Evolutionary conservation across 1,140 invertebrate genomes (phyloP).

Genomic region (Colletes gigas): DNA sequence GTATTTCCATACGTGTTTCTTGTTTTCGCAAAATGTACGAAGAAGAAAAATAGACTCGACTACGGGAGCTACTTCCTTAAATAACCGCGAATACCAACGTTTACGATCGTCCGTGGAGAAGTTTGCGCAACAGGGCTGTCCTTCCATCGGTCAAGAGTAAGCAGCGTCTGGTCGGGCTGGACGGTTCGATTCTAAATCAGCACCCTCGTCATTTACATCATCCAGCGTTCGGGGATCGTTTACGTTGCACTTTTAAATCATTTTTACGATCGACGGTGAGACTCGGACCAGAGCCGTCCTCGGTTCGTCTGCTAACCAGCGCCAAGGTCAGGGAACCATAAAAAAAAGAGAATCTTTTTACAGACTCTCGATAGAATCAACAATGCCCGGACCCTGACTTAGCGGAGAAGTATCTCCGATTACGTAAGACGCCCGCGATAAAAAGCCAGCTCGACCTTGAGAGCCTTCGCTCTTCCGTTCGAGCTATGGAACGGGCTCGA

Average conservation of each 20-base stretch:
- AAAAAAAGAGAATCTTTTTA: constrained; percentile 6
- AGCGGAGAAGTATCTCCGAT: background rate
- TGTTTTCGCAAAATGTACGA: too few species aligned
- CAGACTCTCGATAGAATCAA: background rate
- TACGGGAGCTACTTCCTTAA: too few species aligned
- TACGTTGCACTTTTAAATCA: constrained; percentile 40
- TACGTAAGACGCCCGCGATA: background rate
- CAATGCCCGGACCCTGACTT: background rate
- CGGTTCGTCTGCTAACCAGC: background rate
- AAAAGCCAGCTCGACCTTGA: background rate
- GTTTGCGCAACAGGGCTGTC: background rate
- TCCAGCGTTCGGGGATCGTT: constrained; percentile 10
- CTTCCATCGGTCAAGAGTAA: background rate
- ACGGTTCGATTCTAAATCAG: background rate
- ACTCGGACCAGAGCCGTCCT: background rate
- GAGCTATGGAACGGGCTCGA: too few species aligned
- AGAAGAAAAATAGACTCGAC: too few species aligned
- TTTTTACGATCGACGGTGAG: constrained; percentile 35
- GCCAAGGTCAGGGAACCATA: constrained; percentile 19
- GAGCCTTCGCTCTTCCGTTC: background rate
- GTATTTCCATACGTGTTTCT: too few species aligned
- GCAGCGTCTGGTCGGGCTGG: background rate
- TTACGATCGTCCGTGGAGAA: background rate
- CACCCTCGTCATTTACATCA: constrained; percentile 19
- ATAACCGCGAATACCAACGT: too few species aligned